Base-by-base conservation (phyloP, 2,797 vertebrate species). In the Schizopygopsis pylzovi region DNA sequence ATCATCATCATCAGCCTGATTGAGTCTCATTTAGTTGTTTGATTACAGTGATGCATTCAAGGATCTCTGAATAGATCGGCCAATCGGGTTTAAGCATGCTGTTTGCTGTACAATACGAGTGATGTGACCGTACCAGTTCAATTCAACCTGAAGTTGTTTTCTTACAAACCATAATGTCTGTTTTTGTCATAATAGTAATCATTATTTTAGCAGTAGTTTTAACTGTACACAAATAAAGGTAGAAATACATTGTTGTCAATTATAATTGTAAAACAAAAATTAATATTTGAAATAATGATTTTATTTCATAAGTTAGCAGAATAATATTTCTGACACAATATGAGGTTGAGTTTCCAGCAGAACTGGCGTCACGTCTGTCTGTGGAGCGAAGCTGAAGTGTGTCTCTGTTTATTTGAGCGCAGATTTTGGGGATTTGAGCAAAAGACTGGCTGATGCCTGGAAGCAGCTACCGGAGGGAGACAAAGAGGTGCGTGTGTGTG, bases 381-480 rank as follows among this genome's bases (percentile, higher is more conserved):
- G 11, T 11, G 45, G 45, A 47, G 45, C 0, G 45, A 47, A 47
- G 45, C 15, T 6, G 49, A 52, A 12, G 9, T 45, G 4, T 63
- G 56, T 54, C 70, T 37, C n/a, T 45, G 4, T 81, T 81, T 37
- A 28, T 49, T 7, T 78, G 12, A 13, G 6, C 33, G 68, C 79
- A 93, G 96, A 97, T 93, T 97, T 97, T 90, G 96, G 96, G 43
- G 96, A 97, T 81, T 92, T 97, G 82, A 97, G 96, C 92, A 96
- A 96, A 91, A 96, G 96, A 90, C 87, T 97, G 89, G 96, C 95
- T 65, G 96, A 97, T 79, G 96, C 96, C 20, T 97, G 96, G 96
- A 97, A 97, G 79, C 96, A 97, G 41, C 93, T 97, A 18, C 96
- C 96, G 43, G 96, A 97, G 81, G 97, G 97, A 87, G 96, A 97